Evolutionary conservation across 2,888 invertebrate genomes (phyloP), one percentile per base, ranked within the genome.

Genomic region (Tetramorium bicarinatum): DNA sequence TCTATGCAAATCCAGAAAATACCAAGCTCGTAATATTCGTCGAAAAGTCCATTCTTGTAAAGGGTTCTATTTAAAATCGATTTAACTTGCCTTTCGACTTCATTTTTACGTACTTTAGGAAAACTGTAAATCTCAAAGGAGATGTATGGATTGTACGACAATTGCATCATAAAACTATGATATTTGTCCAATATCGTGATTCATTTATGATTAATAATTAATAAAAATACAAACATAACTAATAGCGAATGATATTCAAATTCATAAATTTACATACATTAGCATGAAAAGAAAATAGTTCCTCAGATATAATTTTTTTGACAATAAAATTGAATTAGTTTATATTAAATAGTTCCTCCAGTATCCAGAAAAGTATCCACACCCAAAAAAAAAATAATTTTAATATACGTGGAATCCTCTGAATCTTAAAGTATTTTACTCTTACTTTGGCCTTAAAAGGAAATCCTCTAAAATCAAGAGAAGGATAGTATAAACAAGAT

Each of bases 21-120:
- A 82, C 77, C 72, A 80, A 72, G 52, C 66, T 47, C 59, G 69
- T 82, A 82, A 84, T 86, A 85, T 69, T 83, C 66, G 84, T 80
- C 71, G 75, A 83, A 87, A 82, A 86, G 85, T 89, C 86, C 84
- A 85, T 87, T 87, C 87, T 88, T 74, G 84, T 71, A 83, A 79
- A 82, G 85, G 79, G 76, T 82, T 90, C 83, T 90, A 88, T 89
- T 91, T 89, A 89, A 87, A 87, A 86, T 87, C 86, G 69, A 90
- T 85, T 87, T 86, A 29, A 80, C 41, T 61, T 49, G 54, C 64
- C 76, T 82, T 21, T 52, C 21, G 34, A 18, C 52, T 52, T 69
- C 25, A 38, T 80, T 59, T 47, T 54, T 47, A 18, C 66, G 13
- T 54, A n/a, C 34, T 44, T 76, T 21, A 34, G 8, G 34, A 29